Evolutionary conservation across 2,888 invertebrate species (phyloP).

Genomic region (Tridacna crocea): DNA sequence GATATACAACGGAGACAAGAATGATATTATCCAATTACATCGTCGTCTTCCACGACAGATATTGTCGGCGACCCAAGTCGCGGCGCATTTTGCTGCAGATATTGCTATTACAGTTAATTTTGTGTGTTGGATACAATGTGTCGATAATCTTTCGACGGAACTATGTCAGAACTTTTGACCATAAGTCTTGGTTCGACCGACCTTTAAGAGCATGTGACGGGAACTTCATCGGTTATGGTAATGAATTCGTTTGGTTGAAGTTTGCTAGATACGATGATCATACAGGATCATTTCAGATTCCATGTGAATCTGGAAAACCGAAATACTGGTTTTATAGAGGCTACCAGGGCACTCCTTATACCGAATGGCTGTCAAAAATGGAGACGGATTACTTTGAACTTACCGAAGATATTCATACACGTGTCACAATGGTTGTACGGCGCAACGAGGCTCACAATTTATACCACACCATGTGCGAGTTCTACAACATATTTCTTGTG

Average conservation of each 20-base stretch:
- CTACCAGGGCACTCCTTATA: slow-evolving; percentile 46
- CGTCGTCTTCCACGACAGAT: slow-evolving; percentile 7
- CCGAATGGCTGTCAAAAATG: slow-evolving; percentile 39
- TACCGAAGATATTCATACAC: slow-evolving; percentile 14
- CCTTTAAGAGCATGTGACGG: slow-evolving; percentile 39
- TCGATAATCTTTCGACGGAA: slow-evolving; percentile 24
- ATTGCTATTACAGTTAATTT: neutral
- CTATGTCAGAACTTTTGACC: slow-evolving; percentile 24
- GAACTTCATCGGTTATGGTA: slow-evolving; percentile 51
- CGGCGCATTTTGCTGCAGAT: neutral
- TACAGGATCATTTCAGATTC: slow-evolving; percentile 36
- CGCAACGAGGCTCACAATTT: slow-evolving; percentile 59
- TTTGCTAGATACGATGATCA: slow-evolving; percentile 36
- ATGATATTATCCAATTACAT: slow-evolving; percentile 9
- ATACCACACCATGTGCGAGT: slow-evolving; percentile 60
- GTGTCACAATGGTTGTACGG: slow-evolving; percentile 41
- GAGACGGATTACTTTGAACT: slow-evolving; percentile 9
- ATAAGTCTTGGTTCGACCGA: slow-evolving; percentile 31
- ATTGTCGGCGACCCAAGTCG: neutral
- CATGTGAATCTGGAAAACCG: slow-evolving; percentile 38
- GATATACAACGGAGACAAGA: neutral
- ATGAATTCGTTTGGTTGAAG: slow-evolving; percentile 46
- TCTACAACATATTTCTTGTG: slow-evolving; percentile 52
- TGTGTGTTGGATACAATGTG: slow-evolving; percentile 3
- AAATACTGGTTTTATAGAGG: slow-evolving; percentile 46